Percentiles rank a stretch among this genome's conserved stretches.
Evolutionary conservation across 1,140 invertebrate genomes (phyloP).

Genomic region (Odontomachus brunneus): DNA sequence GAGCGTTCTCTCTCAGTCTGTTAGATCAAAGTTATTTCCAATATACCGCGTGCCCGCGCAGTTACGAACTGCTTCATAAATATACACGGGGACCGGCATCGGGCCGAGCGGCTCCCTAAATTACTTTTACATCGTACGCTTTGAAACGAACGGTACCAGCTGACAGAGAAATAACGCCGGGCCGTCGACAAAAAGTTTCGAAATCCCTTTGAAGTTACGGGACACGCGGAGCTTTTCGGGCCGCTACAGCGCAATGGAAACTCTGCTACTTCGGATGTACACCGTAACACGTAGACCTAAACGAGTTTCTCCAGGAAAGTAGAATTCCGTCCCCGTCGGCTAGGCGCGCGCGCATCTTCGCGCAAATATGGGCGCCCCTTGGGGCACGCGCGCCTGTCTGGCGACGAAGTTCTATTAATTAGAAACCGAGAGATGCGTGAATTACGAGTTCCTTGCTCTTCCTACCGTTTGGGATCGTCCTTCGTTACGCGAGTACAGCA

Average conservation of each 20-base stretch:
- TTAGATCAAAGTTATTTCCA: constrained; percentile 57
- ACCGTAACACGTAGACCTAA: constrained; percentile 38
- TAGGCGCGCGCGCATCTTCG: constrained; percentile 20
- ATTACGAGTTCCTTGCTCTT: constrained; percentile 29
- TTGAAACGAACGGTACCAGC: constrained; percentile 47
- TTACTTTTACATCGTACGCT: constrained; percentile 59
- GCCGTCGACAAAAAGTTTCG: constrained; percentile 56
- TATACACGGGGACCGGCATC: constrained; percentile 36
- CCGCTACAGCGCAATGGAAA: constrained; percentile 30
- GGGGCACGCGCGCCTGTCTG: not conserved
- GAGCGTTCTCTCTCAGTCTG: constrained; percentile 28
- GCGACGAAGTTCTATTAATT: constrained; percentile 47
- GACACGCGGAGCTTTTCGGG: constrained; percentile 44
- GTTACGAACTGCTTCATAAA: constrained; percentile 55
- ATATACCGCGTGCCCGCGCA: constrained; percentile 14
- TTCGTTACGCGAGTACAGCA: constrained; percentile 27
- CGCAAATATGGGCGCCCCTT: constrained; percentile 15
- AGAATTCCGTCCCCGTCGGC: constrained; percentile 12
- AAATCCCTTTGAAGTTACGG: constrained; percentile 61
- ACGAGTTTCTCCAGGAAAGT: constrained; percentile 36
- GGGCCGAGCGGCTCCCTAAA: constrained; percentile 42
- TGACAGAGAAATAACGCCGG: constrained; percentile 57
- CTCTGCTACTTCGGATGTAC: constrained; percentile 33
- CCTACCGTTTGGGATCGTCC: constrained; percentile 37
- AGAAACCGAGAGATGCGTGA: constrained; percentile 27